A percentile compares a stretch with the other conserved stretches of the same genome.
Evolutionary conservation across 2,888 invertebrate genomes (phyloP).

Genomic region (Pristionchus japonicus): DNA sequence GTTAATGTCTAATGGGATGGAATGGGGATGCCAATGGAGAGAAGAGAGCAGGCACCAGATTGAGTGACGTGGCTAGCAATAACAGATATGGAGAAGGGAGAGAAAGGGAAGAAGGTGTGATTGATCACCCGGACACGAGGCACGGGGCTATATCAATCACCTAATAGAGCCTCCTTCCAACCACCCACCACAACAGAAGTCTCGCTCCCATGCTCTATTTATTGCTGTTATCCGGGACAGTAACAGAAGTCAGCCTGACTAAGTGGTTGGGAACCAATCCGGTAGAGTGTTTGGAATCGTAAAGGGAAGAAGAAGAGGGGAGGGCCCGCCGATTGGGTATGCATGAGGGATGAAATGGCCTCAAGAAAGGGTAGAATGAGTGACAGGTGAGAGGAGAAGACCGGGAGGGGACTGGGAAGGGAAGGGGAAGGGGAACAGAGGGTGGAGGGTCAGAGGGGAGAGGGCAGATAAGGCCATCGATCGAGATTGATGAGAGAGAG

Average conservation of each 20-base stretch:
- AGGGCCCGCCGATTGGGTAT: constrained; percentile 11
- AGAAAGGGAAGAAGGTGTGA: neutral
- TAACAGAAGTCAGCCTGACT: neutral
- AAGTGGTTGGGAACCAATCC: constrained; percentile 41
- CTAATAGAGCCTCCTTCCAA: neutral
- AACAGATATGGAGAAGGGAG: neutral
- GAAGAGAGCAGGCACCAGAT: neutral
- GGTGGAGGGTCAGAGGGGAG: constrained; percentile 38
- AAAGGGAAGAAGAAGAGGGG: constrained; percentile 14
- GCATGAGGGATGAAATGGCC: constrained; percentile 38
- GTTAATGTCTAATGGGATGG: neutral
- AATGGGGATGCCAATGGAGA: neutral
- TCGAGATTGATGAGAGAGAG: constrained; percentile 31
- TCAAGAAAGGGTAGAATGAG: constrained; percentile 37
- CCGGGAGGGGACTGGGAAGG: neutral
- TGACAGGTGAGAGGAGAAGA: constrained; percentile 36
- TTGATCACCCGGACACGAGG: neutral
- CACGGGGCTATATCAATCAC: neutral
- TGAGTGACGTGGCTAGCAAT: constrained; percentile 29
- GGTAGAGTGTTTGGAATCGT: constrained; percentile 35
- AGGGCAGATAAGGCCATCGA: constrained; percentile 43
- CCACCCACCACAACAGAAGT: neutral
- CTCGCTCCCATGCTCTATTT: neutral
- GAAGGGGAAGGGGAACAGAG: neutral
- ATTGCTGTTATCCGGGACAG: constrained; percentile 19